Evolutionary conservation across 2,888 invertebrate species (phyloP), one percentile per base, ranked within the genome.

Genomic region (Diaperis boleti): DNA sequence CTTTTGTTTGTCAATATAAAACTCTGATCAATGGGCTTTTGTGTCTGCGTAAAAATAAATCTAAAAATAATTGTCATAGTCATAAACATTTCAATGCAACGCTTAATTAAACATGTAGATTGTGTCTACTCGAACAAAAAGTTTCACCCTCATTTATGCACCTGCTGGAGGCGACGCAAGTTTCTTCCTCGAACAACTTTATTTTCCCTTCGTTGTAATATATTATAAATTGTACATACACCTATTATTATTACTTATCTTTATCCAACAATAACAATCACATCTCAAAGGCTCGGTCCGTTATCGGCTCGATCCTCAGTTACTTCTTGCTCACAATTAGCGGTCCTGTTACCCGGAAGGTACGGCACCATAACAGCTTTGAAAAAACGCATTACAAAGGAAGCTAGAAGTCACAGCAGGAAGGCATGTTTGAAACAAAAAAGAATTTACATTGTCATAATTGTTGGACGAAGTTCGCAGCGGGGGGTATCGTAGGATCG

Each of bases 321-420:
- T 39, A 8, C 10, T 15, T 15, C 39, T 39, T 17, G 39, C n/a
- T 17, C 15, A 15, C 39, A 39, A 39, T 39, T 39, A 50, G 26
- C 47, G 7, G 47, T 29, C 17, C 33, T 35, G 50, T 33, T 33
- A 50, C 33, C 50, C 50, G 50, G 50, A 50, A 50, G 50, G 50
- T 50, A 35, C 18, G 15, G 22, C 50, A 33, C 47, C 47, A 47
- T 47, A 29, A 33, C 42, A 42, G 15, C 31, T 14, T 14, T 13
- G 26, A 31, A 47, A 50, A 49, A 50, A 35, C n/a, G 20, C 8
- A 22, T 22, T 14, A 50, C 20, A 50, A 50, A 50, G 50, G 50
- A 50, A 50, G 50, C 33, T 13, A 33, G 33, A 20, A 15, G 35
- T 50, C 15, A 50, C 50, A 50, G 50, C 50, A 35, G 50, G 50